Percentiles rank a stretch among this genome's conserved stretches.
Evolutionary conservation across 1,140 invertebrate genomes (phyloP).

Genomic region (Psilanteris sp.): DNA sequence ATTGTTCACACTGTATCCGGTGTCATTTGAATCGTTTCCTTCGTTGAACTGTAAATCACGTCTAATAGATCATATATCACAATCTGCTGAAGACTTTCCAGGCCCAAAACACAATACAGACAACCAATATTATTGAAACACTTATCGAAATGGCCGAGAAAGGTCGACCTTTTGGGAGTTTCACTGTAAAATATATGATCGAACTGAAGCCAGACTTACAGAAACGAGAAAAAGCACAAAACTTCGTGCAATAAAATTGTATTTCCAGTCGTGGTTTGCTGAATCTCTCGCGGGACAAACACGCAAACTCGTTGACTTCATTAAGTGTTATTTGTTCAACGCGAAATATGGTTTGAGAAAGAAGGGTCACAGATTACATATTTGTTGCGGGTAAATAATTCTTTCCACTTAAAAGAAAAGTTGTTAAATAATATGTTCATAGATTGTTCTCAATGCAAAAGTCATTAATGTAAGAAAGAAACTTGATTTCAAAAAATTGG

Average conservation of each 20-base stretch:
- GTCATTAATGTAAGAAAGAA: too few species aligned
- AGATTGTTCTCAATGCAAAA: too few species aligned
- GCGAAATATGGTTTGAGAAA: not conserved
- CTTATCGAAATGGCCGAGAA: constrained; percentile 61
- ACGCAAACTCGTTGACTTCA: constrained; percentile 39
- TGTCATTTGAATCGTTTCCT: constrained; percentile 51
- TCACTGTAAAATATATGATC: constrained; percentile 70
- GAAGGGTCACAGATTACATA: constrained; percentile 6
- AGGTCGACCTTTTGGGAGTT: constrained; percentile 58
- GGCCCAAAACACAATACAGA: constrained; percentile 56
- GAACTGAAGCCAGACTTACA: constrained; percentile 16
- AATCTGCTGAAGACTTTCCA: constrained; percentile 35
- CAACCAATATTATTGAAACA: constrained; percentile 68
- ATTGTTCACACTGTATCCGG: constrained; percentile 49
- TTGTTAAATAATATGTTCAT: not conserved
- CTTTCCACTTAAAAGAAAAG: not conserved
- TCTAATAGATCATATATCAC: constrained; percentile 67
- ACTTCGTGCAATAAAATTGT: constrained; percentile 70
- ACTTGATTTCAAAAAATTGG: too few species aligned
- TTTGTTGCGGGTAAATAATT: constrained; percentile 11
- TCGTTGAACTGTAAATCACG: constrained; percentile 62
- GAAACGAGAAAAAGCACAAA: constrained; percentile 33
- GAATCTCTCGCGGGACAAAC: constrained; percentile 44
- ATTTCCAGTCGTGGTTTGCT: constrained; percentile 69
- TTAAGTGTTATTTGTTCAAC: constrained; percentile 18